A percentile compares a stretch with the other conserved stretches of the same genome.
Conservation (phyloP, 2,888 invertebrate species). For the Eristalis pertinax region DNA sequence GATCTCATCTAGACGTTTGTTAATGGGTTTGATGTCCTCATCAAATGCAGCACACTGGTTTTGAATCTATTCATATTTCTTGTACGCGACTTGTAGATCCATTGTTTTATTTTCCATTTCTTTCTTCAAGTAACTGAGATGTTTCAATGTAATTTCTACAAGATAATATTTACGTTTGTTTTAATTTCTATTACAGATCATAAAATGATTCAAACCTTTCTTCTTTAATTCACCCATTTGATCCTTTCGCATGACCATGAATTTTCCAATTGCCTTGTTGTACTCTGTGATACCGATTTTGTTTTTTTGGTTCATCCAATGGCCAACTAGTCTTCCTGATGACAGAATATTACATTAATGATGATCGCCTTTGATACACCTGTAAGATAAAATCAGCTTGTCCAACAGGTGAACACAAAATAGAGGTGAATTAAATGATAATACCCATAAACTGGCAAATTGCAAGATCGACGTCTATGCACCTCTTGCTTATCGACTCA, state of each 20-base stretch:
- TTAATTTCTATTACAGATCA: background rate
- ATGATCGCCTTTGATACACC: slow-evolving; percentile 96
- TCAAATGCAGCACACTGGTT: slow-evolving; percentile 84
- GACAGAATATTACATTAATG: slow-evolving; percentile 98
- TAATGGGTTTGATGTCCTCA: slow-evolving; percentile 83
- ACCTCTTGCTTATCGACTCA: slow-evolving; percentile 86
- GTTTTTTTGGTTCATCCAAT: slow-evolving; percentile 93
- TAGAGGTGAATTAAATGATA: background rate
- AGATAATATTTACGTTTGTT: slow-evolving; percentile 17
- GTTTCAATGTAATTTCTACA: slow-evolving; percentile 83
- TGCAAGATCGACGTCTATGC: slow-evolving; percentile 88
- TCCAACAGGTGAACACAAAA: background rate
- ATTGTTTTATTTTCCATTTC: slow-evolving; percentile 85
- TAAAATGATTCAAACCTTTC: slow-evolving; percentile 80
- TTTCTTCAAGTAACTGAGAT: slow-evolving; percentile 83
- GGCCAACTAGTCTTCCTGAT: slow-evolving; percentile 99
- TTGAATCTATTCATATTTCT: slow-evolving; percentile 85
- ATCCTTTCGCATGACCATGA: slow-evolving; percentile 87
- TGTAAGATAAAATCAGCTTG: slow-evolving; percentile 16
- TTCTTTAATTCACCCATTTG: slow-evolving; percentile 82
- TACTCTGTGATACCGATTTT: slow-evolving; percentile 98
- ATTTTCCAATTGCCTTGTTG: slow-evolving; percentile 92
- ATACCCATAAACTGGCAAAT: slow-evolving; percentile 85
- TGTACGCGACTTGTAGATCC: slow-evolving; percentile 83
- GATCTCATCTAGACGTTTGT: slow-evolving; percentile 83